Percentiles rank a stretch among this genome's conserved stretches.
These are phyloP conservation scores for Glaucidium brasilianum DNA, from an alignment of 2,113 vertebrate genomes.

Conservation along the genomic window DNA sequence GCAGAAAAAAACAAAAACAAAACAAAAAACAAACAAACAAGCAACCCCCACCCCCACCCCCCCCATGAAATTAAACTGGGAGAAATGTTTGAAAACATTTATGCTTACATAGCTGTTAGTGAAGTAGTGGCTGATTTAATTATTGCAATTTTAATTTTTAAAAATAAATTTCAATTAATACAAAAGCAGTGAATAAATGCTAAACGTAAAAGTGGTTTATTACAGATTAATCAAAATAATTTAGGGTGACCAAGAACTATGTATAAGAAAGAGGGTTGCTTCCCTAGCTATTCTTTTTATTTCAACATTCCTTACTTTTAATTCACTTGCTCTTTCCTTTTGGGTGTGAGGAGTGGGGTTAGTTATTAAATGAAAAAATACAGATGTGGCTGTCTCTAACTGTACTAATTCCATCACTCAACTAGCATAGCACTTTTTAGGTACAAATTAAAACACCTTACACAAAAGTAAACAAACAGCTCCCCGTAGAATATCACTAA, in stretches of 20 bases:
- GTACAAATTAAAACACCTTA: background rate
- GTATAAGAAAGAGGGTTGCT: background rate
- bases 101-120: background rate
- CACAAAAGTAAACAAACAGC: background rate
- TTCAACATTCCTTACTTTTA: background rate
- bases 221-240: background rate
- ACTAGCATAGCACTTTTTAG: background rate
- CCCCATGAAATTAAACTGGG: background rate
- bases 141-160: background rate
- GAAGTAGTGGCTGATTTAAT: background rate
- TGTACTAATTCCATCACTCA: background rate
- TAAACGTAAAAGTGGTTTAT: background rate
- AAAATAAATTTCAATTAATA: background rate
- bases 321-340: background rate
- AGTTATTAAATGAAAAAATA: background rate
- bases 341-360: background rate
- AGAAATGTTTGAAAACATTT: background rate
- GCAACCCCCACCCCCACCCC: too few relatives aligned
- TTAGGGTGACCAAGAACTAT: background rate
- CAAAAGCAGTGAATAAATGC: background rate
- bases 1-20: background rate
- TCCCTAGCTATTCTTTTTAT: fast-evolving
- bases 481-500: fast-evolving
- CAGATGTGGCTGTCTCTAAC: fast-evolving
- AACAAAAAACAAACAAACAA: too few relatives aligned